phyloP scores from a whole-genome alignment of 2,113 vertebrate species.

The Seriola quinqueradiata region DNA sequence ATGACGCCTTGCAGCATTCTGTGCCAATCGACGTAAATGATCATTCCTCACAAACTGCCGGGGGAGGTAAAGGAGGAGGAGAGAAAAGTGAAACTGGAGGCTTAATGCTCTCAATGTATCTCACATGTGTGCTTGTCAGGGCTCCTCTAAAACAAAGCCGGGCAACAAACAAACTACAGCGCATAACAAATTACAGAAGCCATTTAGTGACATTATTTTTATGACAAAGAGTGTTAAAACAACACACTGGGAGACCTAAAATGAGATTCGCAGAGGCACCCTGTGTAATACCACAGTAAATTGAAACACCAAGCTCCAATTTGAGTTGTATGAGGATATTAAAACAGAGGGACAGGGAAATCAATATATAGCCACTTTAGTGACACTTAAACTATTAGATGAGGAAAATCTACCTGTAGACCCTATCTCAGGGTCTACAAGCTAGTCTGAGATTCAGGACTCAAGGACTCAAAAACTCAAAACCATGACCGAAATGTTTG shows the following conservation, averaged over 20 bases:
- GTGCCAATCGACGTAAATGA: conserved; percentile 57
- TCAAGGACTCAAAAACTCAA: conserved; percentile 9
- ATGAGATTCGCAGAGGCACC: conserved; percentile 56
- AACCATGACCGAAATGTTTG: conserved; percentile 25
- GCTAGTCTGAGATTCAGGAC: conserved; percentile 35
- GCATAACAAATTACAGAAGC: conserved; percentile 59
- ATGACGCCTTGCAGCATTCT: conserved; percentile 48
- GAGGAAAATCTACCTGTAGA: conserved; percentile 12
- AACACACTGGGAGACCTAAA: conserved; percentile 50
- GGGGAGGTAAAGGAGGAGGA: conserved; percentile 20
- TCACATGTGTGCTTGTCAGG: conserved; percentile 69
- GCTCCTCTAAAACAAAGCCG: conserved; percentile 43
- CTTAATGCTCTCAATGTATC: conserved; percentile 60
- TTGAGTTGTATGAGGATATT: conserved; percentile 29
- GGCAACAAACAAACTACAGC: conserved; percentile 60
- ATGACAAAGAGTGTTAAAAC: conserved; percentile 68
- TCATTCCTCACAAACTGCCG: conserved; percentile 53
- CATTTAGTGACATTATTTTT: conserved; percentile 67
- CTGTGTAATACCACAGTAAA: conserved; percentile 48
- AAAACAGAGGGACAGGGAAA: conserved; percentile 2
- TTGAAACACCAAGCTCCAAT: conserved; percentile 47
- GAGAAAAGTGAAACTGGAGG: conserved; percentile 33
- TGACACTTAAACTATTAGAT: conserved; percentile 18
- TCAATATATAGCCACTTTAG: conserved; percentile 9
- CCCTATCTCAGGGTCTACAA: neutral